Conservation (phyloP, 2,113 vertebrate genomes). For the Oncorhynchus gorbuscha region DNA sequence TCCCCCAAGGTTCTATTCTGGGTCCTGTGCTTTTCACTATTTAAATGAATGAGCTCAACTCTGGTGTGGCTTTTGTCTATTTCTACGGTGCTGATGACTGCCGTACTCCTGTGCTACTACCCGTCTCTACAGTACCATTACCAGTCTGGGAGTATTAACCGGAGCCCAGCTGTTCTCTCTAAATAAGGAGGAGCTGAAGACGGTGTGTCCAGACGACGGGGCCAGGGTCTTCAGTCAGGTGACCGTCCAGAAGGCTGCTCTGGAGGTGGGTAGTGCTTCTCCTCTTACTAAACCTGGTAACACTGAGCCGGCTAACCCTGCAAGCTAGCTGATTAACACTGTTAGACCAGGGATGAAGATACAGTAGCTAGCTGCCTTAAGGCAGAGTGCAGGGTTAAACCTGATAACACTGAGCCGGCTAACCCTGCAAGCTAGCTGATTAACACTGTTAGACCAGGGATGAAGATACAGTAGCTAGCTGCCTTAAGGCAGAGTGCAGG, state of each 20-base stretch:
- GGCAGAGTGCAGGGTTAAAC: too few relatives aligned
- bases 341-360: background rate
- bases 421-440: background rate
- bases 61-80: too few relatives aligned
- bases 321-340: background rate
- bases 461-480: background rate
- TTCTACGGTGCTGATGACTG: too few relatives aligned
- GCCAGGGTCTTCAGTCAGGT: conserved; percentile 92
- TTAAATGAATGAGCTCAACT: too few relatives aligned
- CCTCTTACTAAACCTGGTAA: background rate
- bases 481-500: background rate
- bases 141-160: conserved; percentile 89
- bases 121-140: conserved; percentile 79
- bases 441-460: background rate
- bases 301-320: background rate
- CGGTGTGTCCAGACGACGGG: conserved; percentile 90
- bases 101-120: too few relatives aligned
- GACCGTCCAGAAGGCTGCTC: conserved; percentile 89
- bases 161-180: conserved; percentile 97
- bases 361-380: too few relatives aligned
- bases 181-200: conserved; percentile 93
- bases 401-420: background rate
- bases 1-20: too few relatives aligned
- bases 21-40: too few relatives aligned
- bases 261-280: conserved; percentile 79